Evolutionary conservation across 1,140 invertebrate genomes (phyloP).

Genomic region (Nasonia longicornis): DNA sequence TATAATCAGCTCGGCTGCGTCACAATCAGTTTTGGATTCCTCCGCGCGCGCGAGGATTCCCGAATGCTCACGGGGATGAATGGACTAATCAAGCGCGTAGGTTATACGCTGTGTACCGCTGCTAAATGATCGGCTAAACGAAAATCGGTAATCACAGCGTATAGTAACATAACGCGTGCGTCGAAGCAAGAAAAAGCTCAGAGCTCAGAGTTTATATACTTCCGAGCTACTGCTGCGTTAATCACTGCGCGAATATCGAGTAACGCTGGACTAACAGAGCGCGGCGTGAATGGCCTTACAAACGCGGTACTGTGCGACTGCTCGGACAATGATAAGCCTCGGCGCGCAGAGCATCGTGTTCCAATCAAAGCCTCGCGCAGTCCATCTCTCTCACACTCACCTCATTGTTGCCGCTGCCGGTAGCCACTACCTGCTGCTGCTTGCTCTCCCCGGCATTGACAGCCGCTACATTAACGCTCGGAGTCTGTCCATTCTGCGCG

Average conservation of each 20-base stretch:
- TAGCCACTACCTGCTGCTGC: neutral
- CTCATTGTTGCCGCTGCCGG: conserved; percentile 10
- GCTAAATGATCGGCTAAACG: no score
- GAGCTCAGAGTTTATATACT: no score
- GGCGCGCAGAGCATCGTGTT: neutral
- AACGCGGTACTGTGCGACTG: neutral
- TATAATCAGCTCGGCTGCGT: neutral
- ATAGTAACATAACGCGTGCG: no score
- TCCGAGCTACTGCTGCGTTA: no score
- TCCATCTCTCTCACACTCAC: conserved; percentile 11
- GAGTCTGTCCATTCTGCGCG: neutral
- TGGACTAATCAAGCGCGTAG: neutral
- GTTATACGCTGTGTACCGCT: no score
- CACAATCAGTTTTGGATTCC: neutral
- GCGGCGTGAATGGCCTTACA: neutral
- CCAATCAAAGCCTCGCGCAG: neutral
- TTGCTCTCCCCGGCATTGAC: conserved; percentile 24
- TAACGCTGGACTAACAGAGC: no score
- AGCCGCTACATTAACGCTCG: neutral
- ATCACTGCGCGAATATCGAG: no score
- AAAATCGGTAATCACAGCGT: no score
- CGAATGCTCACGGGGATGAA: neutral
- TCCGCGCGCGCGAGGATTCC: neutral
- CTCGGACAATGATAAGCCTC: neutral
- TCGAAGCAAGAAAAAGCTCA: no score